Base-by-base conservation (phyloP, 2,113 vertebrate genomes). In the Phalacrocorax brasilianus region DNA sequence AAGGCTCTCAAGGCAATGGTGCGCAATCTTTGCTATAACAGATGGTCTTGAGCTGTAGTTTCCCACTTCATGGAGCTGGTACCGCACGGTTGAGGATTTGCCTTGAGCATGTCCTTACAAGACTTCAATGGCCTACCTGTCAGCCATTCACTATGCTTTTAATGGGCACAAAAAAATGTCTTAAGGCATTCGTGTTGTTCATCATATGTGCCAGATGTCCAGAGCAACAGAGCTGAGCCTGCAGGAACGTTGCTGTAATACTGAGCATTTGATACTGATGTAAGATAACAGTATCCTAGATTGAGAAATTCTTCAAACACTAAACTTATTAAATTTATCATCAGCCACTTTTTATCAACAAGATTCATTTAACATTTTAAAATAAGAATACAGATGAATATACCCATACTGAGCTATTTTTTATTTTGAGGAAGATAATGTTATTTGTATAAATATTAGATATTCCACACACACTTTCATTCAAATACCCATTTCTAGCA, bases 191-290 rank as follows among this genome's bases (percentile, higher is more conserved):
- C 65, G 4, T 33, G 68, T 59, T 91, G 76, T 55, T 96, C 76
- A 42, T 93, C 65, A 16, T 63, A 55, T 89, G 56, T 92, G 47
- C 91, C 96, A 95, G 86, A 84, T 97, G 96, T 95, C 91, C 91
- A 73, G 13, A 77, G 67, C 40, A 91, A 55, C 22, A 18, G 59
- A 74, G 20, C 38, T 59, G 72, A 91, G 89, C 76, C 89, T 77
- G 59, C 83, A 84, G 81, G 55, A 92, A 23, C 5, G 17, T 88
- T 85, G 65, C 59, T 5, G 0, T 55, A 59, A n/a, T 42, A 81
- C 0, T 91, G 59, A 91, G 12, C 58, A 75, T 44, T 86, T 95
- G 86, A 92, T 77, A 17, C 18, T 95, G 44, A 91, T 87, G 21
- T 22, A 84, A 92, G 9, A 62, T 62, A 93, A 28, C 91, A 91